phyloP scores from a whole-genome alignment of 2,113 vertebrate genomes.

The Lethenteron reissneri region DNA sequence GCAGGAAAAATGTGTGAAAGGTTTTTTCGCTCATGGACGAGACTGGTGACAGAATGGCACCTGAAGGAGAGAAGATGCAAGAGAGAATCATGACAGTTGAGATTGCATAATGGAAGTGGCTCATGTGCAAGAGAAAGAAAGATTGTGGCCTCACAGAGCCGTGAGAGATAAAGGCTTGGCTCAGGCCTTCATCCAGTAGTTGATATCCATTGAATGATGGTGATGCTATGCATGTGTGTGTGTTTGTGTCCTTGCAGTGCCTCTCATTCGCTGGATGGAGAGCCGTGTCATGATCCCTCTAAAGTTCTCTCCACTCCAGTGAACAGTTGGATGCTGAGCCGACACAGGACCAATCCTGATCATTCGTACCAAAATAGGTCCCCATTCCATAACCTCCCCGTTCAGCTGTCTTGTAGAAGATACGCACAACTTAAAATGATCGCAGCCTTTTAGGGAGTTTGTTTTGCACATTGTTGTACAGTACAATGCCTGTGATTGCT shows the following conservation, averaged over 20 bases:
- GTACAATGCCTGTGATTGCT: neutral
- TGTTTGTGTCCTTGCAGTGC: slow-evolving; percentile 32
- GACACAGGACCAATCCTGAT: neutral
- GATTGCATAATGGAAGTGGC: neutral
- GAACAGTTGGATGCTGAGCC: neutral
- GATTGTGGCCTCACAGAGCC: neutral
- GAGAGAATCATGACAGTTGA: neutral
- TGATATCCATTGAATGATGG: neutral
- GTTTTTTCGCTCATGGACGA: too few species aligned
- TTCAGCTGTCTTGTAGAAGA: neutral
- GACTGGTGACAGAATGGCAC: too few species aligned
- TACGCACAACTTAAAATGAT: neutral
- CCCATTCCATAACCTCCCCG: neutral
- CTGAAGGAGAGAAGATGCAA: neutral
- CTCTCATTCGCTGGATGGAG: slow-evolving; percentile 96
- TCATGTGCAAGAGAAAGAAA: neutral
- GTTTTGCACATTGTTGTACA: neutral
- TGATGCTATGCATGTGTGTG: neutral
- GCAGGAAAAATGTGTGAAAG: too few species aligned
- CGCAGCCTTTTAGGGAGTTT: neutral
- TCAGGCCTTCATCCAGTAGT: neutral
- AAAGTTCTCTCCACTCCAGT: slow-evolving; percentile 68
- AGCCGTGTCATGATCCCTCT: slow-evolving; percentile 96
- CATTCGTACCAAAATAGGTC: neutral
- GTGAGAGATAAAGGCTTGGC: neutral